Conservation (phyloP, 2,113 vertebrate genomes). For the Actinemys pallida region DNA sequence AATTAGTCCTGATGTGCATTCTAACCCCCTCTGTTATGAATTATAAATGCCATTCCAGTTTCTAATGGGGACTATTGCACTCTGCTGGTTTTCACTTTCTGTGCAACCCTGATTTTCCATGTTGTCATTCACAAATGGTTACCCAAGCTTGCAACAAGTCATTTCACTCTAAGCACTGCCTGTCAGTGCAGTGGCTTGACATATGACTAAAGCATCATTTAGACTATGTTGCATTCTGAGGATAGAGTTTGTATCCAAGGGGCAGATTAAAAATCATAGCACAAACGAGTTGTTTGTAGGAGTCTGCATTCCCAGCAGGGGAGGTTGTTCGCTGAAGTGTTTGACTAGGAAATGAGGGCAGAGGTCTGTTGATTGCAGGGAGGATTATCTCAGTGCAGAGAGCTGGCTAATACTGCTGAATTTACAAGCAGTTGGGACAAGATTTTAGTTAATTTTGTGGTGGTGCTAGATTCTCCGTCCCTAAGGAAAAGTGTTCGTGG, state of each 20-base stretch:
- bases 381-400: background rate
- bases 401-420: background rate
- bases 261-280: background rate
- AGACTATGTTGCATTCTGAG: background rate
- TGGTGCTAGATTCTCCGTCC: conserved; percentile 21
- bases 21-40: background rate
- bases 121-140: background rate
- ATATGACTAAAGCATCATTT: rapidly evolving
- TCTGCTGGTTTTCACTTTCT: background rate
- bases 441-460: conserved; percentile 25
- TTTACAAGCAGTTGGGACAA: background rate
- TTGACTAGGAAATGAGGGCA: background rate
- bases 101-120: background rate
- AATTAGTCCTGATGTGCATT: background rate
- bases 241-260: background rate
- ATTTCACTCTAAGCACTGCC: background rate
- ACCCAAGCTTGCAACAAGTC: background rate
- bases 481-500: conserved; percentile 43
- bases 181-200: background rate
- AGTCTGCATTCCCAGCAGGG: background rate
- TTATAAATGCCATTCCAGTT: background rate
- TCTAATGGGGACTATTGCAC: background rate
- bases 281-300: background rate
- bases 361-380: background rate
- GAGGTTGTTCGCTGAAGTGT: background rate